These are phyloP conservation scores for Alloscopus bannaensis DNA, from an alignment of 2,888 invertebrate species.

Conservation along the genomic window DNA sequence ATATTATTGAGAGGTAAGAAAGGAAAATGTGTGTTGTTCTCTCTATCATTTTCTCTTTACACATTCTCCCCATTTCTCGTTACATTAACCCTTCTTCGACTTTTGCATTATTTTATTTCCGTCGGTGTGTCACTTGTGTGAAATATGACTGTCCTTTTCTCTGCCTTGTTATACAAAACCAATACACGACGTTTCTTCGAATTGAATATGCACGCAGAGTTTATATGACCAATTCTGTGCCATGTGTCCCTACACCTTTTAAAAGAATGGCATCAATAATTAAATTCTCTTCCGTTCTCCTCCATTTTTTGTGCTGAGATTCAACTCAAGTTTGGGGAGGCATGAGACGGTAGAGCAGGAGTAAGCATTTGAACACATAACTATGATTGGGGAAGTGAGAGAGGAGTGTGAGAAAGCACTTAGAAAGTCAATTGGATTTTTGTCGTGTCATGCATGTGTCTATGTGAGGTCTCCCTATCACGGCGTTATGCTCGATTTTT, in stretches of 20 bases:
- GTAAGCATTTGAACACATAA: not conserved
- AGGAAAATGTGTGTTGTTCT: not conserved
- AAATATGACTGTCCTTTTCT: not conserved
- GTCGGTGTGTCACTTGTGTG: not conserved
- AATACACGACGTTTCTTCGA: not conserved
- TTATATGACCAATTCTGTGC: not conserved
- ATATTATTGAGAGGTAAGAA: not conserved
- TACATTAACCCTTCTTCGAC: slow-evolving; percentile 39
- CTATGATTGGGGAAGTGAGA: no score
- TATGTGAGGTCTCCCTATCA: no score
- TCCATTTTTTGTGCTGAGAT: not conserved
- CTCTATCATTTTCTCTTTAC: slow-evolving; percentile 40
- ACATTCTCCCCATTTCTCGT: slow-evolving; percentile 42
- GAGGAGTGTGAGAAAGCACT: no score
- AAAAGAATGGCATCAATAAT: not conserved
- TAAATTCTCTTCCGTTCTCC: not conserved
- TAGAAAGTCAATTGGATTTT: no score
- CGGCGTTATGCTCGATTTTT: no score
- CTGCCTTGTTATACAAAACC: not conserved
- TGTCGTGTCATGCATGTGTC: no score
- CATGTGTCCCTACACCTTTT: not conserved
- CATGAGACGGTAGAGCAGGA: not conserved
- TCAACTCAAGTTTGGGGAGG: not conserved
- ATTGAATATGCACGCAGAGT: not conserved
- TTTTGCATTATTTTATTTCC: not conserved